Evolutionary conservation across 35 echinoderm and acorn worm species (phyloP), one percentile per base, ranked within the genome.

Genomic region (Holothuria glaberrima): DNA sequence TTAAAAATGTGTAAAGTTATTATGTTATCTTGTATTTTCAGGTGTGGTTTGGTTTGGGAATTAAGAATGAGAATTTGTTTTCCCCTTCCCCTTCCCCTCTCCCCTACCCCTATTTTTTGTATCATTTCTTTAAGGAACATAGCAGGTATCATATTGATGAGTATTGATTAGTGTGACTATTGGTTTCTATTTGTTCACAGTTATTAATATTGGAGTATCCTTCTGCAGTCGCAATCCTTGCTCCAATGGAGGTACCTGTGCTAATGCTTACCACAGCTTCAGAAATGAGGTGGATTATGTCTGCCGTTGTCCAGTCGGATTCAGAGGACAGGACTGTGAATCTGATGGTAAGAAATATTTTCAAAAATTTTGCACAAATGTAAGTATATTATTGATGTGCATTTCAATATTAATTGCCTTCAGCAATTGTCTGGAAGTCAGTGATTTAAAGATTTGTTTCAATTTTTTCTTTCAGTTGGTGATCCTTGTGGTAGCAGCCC

Each of bases 271-370:
- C 52, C 85, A 91, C 50, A 94, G 92, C 64, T 97, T 89, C 18
- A 86, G 91, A 44, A 69, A 44, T 26, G 80, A 86, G 21, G 81
- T 88, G 16, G 87, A 97, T 60, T 97, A 94, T 87, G 58, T 94
- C 52, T 97, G 95, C 22, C 44, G 18, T 59, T 97, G 95, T 61
- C 89, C 80, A n/a, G 30, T 79, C 0, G 95, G 95, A 9, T 97
- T 80, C 86, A 90, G 76, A 26, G 95, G 95, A 80, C 79, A 89
- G 54, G 88, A 92, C 71, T 97, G 95, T 82, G 95, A 91, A 68
- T 88, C 81, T 6, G 68, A 78, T 44, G 62, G 95, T 94, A 90
- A 92, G 92, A 58, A 18, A 61, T 87, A 9, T 22, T 30, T 36
- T 21, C 1, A 14, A 79, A 44, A 38, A 44, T 77, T 9, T 48